Base-by-base conservation (phyloP, 2,797 vertebrate species). In the Dipus sagitta region DNA sequence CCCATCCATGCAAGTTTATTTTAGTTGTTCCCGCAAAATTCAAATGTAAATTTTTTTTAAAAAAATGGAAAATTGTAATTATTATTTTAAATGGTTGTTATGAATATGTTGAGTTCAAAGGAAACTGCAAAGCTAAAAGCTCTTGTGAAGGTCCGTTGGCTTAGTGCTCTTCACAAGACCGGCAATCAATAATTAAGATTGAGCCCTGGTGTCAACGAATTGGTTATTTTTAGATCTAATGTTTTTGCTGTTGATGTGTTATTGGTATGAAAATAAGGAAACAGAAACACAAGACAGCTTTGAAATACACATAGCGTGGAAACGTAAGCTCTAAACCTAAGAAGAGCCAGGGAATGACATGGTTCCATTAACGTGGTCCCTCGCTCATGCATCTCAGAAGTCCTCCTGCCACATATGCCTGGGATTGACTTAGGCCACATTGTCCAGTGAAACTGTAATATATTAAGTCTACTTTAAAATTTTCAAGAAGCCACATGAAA, bases 71-170 rank as follows among this genome's bases (percentile, higher is more conserved):
- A 34, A 81, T 72, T 68, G 13, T 74, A 47, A 62, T 90, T 28
- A 91, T 75, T 82, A n/a, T 78, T 52, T 28, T 85, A 72, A 77
- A 58, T 92, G 80, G 15, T 74, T 89, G 58, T 17, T 95, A 78
- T 54, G 83, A 78, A 52, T 76, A 30, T 68, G 20, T 85, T 85
- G 47, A 65, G 1, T 75, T 88, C 64, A 86, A 30, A 79, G 38
- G 65, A 79, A 88, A 64, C 67, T 32, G 65, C 64, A 90, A 74
- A 52, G 18, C 21, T 67, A 4, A 10, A 81, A 32, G 24, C 21
- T 9, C 30, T 58, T 54, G 9, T 77, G 4, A 67, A 71, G 23
- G 8, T 20, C 3, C 12, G 20, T 21, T 18, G 8, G 23, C 52
- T 86, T 86, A 71, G 23, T 30, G 30, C 62, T 86, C 47, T 77